These are phyloP conservation scores for Silurus asotus DNA, from an alignment of 2,113 vertebrate genomes.

Conservation along the genomic window DNA sequence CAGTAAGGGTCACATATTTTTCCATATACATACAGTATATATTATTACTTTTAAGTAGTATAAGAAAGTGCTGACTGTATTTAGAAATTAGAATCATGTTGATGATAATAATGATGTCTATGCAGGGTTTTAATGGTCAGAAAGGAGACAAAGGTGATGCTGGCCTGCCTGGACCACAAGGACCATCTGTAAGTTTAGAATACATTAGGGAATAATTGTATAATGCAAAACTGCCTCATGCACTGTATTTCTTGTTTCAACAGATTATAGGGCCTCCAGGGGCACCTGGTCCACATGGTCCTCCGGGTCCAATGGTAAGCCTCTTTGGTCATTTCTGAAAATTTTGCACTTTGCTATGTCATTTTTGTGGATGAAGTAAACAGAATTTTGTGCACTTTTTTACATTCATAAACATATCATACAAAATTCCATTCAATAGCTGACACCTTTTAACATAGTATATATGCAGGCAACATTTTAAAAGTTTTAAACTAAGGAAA, in stretches of 20 bases:
- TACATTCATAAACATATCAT: background rate
- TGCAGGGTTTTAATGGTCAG: slow-evolving; percentile 85
- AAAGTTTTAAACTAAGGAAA: background rate
- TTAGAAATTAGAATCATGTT: background rate
- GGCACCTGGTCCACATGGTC: slow-evolving; percentile 87
- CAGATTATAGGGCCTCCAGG: slow-evolving; percentile 92
- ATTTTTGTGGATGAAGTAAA: slow-evolving; percentile 1
- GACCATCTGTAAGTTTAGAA: slow-evolving; percentile 86
- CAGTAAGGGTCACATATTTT: slow-evolving; percentile 73
- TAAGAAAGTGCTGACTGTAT: background rate
- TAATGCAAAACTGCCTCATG: background rate
- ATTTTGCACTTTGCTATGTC: background rate
- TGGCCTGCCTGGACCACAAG: slow-evolving; percentile 87
- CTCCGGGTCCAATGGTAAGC: slow-evolving; percentile 96
- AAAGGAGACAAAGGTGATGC: slow-evolving; percentile 94
- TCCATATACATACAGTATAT: background rate
- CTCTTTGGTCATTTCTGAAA: slow-evolving; percentile 9
- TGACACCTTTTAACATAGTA: slow-evolving; percentile 1
- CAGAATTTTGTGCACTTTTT: background rate
- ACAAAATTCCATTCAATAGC: background rate
- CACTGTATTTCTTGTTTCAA: slow-evolving; percentile 38
- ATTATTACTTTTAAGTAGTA: too few species aligned
- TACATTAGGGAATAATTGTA: background rate
- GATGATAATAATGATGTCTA: slow-evolving; percentile 11
- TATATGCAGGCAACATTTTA: background rate